These are phyloP conservation scores for Brachionus paranguensis DNA, from an alignment of 1,140 invertebrate species.

Conservation along the genomic window DNA sequence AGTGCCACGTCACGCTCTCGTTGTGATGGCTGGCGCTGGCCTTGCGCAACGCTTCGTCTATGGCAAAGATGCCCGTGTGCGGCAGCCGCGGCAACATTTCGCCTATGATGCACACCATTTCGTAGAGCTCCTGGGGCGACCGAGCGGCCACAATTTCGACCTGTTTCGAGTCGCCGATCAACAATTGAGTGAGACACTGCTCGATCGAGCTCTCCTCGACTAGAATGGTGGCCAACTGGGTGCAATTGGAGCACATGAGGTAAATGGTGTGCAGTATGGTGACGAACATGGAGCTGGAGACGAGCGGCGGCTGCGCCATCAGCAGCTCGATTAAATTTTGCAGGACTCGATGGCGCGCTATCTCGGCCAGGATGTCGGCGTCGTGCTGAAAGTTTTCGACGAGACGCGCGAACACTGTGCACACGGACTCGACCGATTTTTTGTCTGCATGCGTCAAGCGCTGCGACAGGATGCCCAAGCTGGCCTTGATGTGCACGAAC, in stretches of 20 bases:
- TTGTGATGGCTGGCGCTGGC: background rate
- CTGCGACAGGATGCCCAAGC: slow-evolving; percentile 74
- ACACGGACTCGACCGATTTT: slow-evolving; percentile 69
- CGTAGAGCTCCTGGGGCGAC: slow-evolving; percentile 16
- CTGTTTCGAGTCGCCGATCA: background rate
- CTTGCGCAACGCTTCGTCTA: background rate
- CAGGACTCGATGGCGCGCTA: slow-evolving; percentile 82
- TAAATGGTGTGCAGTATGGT: slow-evolving; percentile 89
- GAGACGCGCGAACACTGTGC: slow-evolving; percentile 84
- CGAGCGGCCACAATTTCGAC: background rate
- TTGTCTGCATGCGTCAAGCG: slow-evolving; percentile 64
- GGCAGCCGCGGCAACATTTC: slow-evolving; percentile 25
- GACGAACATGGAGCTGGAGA: slow-evolving; percentile 87
- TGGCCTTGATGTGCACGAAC: slow-evolving; percentile 82
- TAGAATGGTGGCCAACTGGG: slow-evolving; percentile 79
- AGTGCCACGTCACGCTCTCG: background rate
- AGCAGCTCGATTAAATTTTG: slow-evolving; percentile 69
- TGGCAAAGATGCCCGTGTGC: background rate
- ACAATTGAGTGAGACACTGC: background rate
- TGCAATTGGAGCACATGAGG: slow-evolving; percentile 87
- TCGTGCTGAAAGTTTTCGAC: slow-evolving; percentile 94
- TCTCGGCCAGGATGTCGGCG: slow-evolving; percentile 80
- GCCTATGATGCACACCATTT: slow-evolving; percentile 35
- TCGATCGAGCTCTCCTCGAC: slow-evolving; percentile 64
- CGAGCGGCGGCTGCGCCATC: slow-evolving; percentile 81